Conservation (phyloP, 2,888 invertebrate species). For the Torymus aiolomorphi region DNA sequence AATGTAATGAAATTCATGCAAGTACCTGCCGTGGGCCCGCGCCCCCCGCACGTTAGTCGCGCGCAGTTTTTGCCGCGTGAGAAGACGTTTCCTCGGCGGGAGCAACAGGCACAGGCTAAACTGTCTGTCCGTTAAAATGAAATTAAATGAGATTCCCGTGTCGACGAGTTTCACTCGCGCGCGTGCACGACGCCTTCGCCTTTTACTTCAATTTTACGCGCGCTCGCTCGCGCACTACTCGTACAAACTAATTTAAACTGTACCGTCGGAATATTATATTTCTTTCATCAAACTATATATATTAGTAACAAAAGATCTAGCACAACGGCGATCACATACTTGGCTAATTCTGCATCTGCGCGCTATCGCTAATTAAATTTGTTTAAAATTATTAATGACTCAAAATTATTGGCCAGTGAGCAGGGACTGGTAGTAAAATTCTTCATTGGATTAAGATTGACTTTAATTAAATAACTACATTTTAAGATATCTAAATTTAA, state of each 20-base stretch:
- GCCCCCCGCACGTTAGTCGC: constrained; percentile 13
- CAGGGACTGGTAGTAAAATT: too few relatives aligned
- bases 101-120: constrained; percentile 54
- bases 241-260: constrained; percentile 49
- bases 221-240: neutral
- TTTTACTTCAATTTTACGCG: constrained; percentile 45
- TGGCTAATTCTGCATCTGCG: too few relatives aligned
- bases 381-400: neutral
- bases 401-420: too few relatives aligned
- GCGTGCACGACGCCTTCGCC: constrained; percentile 23
- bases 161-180: constrained; percentile 44
- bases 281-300: neutral
- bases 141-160: constrained; percentile 56
- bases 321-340: too few relatives aligned
- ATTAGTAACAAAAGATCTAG: too few relatives aligned
- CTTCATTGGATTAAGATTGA: too few relatives aligned
- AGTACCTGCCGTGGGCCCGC: constrained; percentile 11
- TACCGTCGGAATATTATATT: constrained; percentile 3
- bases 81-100: constrained; percentile 13
- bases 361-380: constrained; percentile 6
- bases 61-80: constrained; percentile 24
- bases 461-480: too few relatives aligned
- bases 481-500: too few relatives aligned
- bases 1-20: constrained; percentile 51
- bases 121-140: constrained; percentile 54